These are phyloP conservation scores for Coelopa pilipes DNA, from an alignment of 2,888 invertebrate genomes.

Conservation along the genomic window DNA sequence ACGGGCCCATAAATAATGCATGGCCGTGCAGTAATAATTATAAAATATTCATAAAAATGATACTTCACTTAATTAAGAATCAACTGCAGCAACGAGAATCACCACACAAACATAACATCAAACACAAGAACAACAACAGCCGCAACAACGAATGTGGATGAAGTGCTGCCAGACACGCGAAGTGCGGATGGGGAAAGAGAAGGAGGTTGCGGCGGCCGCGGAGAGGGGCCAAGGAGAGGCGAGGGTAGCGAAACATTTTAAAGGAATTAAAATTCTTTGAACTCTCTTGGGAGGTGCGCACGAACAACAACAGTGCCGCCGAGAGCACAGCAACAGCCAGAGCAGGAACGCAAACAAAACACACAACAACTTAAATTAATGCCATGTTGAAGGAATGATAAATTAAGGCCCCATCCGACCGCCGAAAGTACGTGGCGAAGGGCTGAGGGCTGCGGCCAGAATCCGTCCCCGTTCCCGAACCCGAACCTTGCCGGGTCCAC, in stretches of 20 bases:
- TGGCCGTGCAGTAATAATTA: slow-evolving; percentile 1
- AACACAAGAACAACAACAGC: neutral
- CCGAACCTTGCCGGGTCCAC: too few species aligned
- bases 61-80: slow-evolving; percentile 8
- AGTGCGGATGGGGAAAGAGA: neutral
- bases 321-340: too few species aligned
- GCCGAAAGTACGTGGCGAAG: too few species aligned
- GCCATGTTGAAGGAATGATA: too few species aligned
- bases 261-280: neutral
- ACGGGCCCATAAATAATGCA: neutral
- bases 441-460: too few species aligned
- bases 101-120: neutral
- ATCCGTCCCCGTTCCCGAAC: too few species aligned
- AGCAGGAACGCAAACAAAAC: too few species aligned
- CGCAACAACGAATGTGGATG: neutral
- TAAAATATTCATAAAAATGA: slow-evolving; percentile 7
- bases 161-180: slow-evolving; percentile 10
- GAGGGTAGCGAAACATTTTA: slow-evolving; percentile 1
- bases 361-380: too few species aligned
- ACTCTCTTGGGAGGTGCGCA: neutral
- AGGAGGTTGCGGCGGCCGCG: too few species aligned
- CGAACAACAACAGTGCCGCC: neutral
- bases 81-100: neutral
- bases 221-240: too few species aligned
- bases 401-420: too few species aligned